These are phyloP conservation scores for Bombus terrestris DNA, from an alignment of 1,140 invertebrate genomes.

Conservation along the genomic window DNA sequence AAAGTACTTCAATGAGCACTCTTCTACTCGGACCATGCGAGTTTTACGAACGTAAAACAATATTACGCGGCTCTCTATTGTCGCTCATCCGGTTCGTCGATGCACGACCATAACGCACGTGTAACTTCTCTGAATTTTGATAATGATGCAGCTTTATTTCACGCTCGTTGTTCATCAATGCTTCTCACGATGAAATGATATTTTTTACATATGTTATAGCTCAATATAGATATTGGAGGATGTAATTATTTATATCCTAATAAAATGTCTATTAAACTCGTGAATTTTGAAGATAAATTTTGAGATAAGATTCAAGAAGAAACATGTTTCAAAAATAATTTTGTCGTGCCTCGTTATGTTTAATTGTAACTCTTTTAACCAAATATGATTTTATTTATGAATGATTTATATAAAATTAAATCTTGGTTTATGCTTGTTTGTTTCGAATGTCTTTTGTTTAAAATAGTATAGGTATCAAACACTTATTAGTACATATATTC, in stretches of 20 bases:
- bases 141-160: too few relatives aligned
- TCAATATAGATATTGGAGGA: not conserved
- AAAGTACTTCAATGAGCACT: conserved; percentile 5
- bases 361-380: too few relatives aligned
- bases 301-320: not conserved
- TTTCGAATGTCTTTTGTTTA: too few relatives aligned
- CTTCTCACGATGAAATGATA: not conserved
- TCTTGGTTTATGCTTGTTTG: too few relatives aligned
- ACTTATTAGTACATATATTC: too few relatives aligned
- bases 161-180: not conserved
- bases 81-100: not conserved
- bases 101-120: not conserved
- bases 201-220: not conserved
- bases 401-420: too few relatives aligned
- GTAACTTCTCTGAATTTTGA: not conserved
- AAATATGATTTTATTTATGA: too few relatives aligned
- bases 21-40: not conserved
- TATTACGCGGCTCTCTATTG: not conserved
- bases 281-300: not conserved
- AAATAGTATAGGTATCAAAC: too few relatives aligned
- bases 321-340: not conserved
- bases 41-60: not conserved
- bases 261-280: not conserved
- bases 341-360: too few relatives aligned
- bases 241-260: not conserved